Percentiles rank a stretch among this genome's conserved stretches.
Conservation (phyloP, 2,797 vertebrate species). For the Holocentrus rufus region DNA sequence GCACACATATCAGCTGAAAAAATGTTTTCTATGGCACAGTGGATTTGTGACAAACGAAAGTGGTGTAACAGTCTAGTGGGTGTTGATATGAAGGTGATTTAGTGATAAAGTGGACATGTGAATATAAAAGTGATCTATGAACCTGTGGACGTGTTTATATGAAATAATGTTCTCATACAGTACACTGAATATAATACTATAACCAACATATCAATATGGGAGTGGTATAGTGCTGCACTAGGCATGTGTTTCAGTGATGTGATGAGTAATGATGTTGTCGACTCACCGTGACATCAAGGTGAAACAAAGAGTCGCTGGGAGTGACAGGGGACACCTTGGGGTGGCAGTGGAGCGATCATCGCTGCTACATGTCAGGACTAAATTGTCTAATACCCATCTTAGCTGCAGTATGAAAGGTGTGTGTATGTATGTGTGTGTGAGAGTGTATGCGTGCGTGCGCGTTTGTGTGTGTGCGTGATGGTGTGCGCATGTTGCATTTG, state of each 20-base stretch:
- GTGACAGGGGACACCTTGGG: conserved; percentile 57
- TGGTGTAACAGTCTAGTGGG: conserved; percentile 78
- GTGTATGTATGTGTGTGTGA: conserved; percentile 40
- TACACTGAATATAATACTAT: conserved; percentile 79
- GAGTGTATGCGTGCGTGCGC: conserved; percentile 19
- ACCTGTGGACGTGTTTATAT: conserved; percentile 80
- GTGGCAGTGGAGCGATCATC: conserved; percentile 57
- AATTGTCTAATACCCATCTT: conserved; percentile 69
- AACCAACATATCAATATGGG: conserved; percentile 82
- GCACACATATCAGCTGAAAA: conserved; percentile 72
- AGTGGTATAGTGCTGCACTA: conserved; percentile 77
- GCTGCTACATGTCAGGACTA: conserved; percentile 69
- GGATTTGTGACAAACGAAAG: conserved; percentile 78
- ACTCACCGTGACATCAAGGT: conserved; percentile 71
- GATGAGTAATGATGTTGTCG: conserved; percentile 76
- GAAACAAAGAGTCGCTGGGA: conserved; percentile 62
- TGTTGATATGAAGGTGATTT: conserved; percentile 79
- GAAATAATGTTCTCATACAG: conserved; percentile 79
- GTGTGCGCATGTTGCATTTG: conserved; percentile 78
- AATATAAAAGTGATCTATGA: conserved; percentile 80
- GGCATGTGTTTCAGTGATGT: conserved; percentile 77
- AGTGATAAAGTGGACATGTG: conserved; percentile 80
- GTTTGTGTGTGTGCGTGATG: conserved; percentile 57
- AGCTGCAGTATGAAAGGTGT: conserved; percentile 74
- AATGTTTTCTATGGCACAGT: conserved; percentile 72